Base-by-base conservation (phyloP, 30 jellyfish, hydroid and myxozoan genomes). In the Sanderia malayensis region DNA sequence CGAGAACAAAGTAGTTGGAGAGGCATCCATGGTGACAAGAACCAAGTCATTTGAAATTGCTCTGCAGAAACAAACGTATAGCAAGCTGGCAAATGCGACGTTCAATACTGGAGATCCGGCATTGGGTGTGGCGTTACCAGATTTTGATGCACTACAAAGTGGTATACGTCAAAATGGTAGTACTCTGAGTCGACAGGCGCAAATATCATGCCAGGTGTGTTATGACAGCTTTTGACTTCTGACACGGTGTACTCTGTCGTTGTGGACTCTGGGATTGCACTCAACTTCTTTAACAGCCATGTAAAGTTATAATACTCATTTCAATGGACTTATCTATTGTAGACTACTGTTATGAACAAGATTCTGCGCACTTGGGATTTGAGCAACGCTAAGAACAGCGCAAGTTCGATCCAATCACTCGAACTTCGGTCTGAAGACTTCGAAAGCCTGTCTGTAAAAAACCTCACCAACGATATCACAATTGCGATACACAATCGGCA, bases 291-390 rank as follows among this genome's bases (percentile, higher is more conserved):
- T n/a, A n/a, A n/a, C n/a, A n/a, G n/a, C n/a, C n/a, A n/a, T n/a
- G n/a, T n/a, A n/a, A n/a, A n/a, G n/a, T n/a, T n/a, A n/a, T n/a
- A n/a, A n/a, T n/a, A n/a, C n/a, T n/a, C n/a, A n/a, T n/a, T 37
- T 37, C 52, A 37, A 37, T 6, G 52, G 52, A 37, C 52, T 37
- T 37, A 37, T 4, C 52, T 37, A 13, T 13, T 55, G 29, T 71
- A 80, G 92, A 57, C 71, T 4, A 15, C 83, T 10, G 33, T 66
- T 0, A 63, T 69, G 76, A 71, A 65, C 64, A 72, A 64, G 23
- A 83, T 69, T n/a, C 81, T 80, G 26, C 82, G 46, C 46, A 64
- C 83, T 0, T 83, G 95, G 95, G 87, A 83, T 31, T 22, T 83
- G 26, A 70, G 30, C 46, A 73, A 62, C 33, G 83, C 87, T 18